These are phyloP conservation scores for Enteromius thamalakanensis DNA, from an alignment of 2,797 vertebrate genomes.

Conservation along the genomic window DNA sequence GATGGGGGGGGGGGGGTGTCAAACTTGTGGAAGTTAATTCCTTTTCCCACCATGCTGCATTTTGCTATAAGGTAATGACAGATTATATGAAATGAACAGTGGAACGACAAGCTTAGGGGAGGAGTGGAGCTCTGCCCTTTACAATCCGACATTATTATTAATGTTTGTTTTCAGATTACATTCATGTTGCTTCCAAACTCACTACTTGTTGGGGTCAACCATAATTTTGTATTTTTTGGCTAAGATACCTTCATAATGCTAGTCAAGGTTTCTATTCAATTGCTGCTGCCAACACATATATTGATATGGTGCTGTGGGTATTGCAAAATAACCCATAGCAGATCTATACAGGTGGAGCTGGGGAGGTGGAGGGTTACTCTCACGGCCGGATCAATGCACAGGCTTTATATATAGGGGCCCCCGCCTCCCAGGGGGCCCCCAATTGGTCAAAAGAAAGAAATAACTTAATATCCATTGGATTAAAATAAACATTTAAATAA, in stretches of 20 bases:
- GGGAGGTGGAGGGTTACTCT: too few species aligned
- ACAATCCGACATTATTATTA: slow-evolving; percentile 8
- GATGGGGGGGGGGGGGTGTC: slow-evolving; percentile 63
- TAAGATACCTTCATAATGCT: background rate
- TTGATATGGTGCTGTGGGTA: too few species aligned
- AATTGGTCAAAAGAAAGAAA: too few species aligned
- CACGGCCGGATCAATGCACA: too few species aligned
- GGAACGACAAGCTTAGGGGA: slow-evolving; percentile 9
- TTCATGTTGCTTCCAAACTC: slow-evolving; percentile 10
- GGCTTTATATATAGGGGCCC: too few species aligned
- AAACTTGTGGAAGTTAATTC: slow-evolving; percentile 52
- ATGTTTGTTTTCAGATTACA: slow-evolving; percentile 9
- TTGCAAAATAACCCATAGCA: too few species aligned
- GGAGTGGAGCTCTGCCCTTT: background rate
- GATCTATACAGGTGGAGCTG: too few species aligned
- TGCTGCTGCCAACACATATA: too few species aligned
- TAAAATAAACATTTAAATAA: too few species aligned
- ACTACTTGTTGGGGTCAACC: background rate
- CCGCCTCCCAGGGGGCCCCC: too few species aligned
- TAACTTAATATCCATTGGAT: too few species aligned
- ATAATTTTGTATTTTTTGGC: background rate
- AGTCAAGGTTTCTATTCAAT: background rate
- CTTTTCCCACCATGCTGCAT: slow-evolving; percentile 61
- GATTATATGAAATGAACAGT: slow-evolving; percentile 11
- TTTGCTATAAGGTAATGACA: slow-evolving; percentile 63